Percentiles rank a stretch among this genome's conserved stretches.
These are phyloP conservation scores for Hypercompe scribonia DNA, from an alignment of 2,888 invertebrate species.

Conservation along the genomic window DNA sequence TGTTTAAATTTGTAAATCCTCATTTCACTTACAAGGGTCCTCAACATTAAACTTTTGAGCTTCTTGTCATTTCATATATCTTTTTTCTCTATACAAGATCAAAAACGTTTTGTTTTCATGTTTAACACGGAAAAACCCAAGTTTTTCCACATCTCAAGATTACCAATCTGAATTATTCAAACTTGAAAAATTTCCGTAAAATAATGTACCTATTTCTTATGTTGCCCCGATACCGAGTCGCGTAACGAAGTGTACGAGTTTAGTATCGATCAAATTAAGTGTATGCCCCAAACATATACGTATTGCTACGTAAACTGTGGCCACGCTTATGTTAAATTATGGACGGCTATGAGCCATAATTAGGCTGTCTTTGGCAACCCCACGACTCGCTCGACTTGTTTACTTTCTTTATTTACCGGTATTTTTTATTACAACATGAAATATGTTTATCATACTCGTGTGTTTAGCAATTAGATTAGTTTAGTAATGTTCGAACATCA, in stretches of 20 bases:
- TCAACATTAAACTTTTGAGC: neutral
- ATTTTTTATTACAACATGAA: slow-evolving; percentile 20
- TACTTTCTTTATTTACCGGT: slow-evolving; percentile 30
- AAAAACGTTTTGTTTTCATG: neutral
- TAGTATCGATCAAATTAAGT: slow-evolving; percentile 61
- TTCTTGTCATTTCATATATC: neutral
- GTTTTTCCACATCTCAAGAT: slow-evolving; percentile 4
- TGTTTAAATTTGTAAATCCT: too few species aligned
- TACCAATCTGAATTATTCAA: slow-evolving; percentile 3
- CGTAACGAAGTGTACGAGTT: slow-evolving; percentile 54
- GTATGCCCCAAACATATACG: slow-evolving; percentile 17
- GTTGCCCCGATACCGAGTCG: slow-evolving; percentile 40
- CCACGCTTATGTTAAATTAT: slow-evolving; percentile 63
- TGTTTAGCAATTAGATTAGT: slow-evolving; percentile 1
- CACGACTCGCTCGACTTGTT: slow-evolving; percentile 35
- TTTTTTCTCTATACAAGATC: neutral
- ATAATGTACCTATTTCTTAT: neutral
- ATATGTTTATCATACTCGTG: neutral
- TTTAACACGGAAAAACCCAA: neutral
- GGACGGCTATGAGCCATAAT: slow-evolving; percentile 61
- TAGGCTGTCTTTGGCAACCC: slow-evolving; percentile 64
- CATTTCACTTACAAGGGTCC: too few species aligned
- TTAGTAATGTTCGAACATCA: neutral
- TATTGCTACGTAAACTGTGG: slow-evolving; percentile 41
- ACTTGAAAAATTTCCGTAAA: neutral